Evolutionary conservation across 2,113 vertebrate species (phyloP).

Genomic region (Oceanodroma tethys): DNA sequence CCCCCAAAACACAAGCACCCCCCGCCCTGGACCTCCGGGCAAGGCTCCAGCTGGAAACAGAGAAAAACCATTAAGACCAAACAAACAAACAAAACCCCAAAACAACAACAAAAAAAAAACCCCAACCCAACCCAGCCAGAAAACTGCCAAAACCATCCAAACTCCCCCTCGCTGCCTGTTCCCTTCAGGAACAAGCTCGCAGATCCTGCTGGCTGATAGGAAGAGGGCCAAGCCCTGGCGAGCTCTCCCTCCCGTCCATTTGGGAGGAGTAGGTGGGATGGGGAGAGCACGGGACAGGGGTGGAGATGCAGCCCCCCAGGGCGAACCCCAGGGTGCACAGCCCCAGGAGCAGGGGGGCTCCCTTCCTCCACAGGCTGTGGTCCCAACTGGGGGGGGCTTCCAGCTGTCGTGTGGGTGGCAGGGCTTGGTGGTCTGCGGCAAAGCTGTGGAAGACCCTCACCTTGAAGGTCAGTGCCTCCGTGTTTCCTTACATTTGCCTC

Average conservation of each 20-base stretch:
- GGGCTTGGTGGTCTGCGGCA: neutral
- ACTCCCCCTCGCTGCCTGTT: neutral
- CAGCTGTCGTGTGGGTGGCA: neutral
- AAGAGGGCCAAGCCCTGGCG: neutral
- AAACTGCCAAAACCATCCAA: neutral
- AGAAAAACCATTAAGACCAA: neutral
- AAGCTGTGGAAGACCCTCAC: neutral
- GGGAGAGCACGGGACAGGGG: neutral
- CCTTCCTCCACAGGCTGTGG: neutral
- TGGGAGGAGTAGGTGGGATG: neutral
- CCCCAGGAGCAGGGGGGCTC: rapidly evolving
- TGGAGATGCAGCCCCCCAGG: no score
- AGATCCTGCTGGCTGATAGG: neutral
- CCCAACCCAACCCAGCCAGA: neutral
- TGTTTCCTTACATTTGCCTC: neutral
- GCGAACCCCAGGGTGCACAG: rapidly evolving
- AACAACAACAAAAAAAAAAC: neutral
- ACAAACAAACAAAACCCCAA: neutral
- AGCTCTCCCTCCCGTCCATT: neutral
- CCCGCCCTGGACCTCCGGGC: neutral
- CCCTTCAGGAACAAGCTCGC: neutral
- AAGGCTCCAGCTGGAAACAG: conserved; percentile 6
- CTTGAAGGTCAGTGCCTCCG: neutral
- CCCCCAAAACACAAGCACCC: neutral
- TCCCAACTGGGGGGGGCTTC: rapidly evolving